Base-by-base conservation (phyloP, 35 echinoderm and acorn worm genomes). In the Holothuria glaberrima region DNA sequence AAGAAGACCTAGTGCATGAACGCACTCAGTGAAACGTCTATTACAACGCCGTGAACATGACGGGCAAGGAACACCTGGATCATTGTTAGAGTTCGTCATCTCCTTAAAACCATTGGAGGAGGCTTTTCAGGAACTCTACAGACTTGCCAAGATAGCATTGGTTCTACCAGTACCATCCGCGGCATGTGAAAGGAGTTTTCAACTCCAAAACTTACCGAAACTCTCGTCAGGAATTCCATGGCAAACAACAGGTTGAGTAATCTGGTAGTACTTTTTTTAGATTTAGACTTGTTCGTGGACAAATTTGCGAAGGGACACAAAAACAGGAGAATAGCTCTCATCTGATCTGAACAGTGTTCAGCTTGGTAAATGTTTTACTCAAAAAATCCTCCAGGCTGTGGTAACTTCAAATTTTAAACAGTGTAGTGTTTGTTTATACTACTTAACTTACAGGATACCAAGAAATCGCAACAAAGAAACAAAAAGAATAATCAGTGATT, bases 221-320 rank as follows among this genome's bases (percentile, higher is more conserved):
- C 89, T 41, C 30, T 60, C 58, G 26, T 84, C 25, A 83, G 76
- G 41, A 91, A 91, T 58, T 90, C 88, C 71, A 80, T 90, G 88
- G 88, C 48, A 41, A 58, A 79, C 75, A 66, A 36, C 46, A 16
- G 71, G 48, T 62, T 90, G 56, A 90, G 88, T 58, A 66, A 90
- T 62, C 88, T 80, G 25, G 88, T 48, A 31, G 74, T 90, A 25
- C 59, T 80, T 30, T 77, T 72, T 2, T 61, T 67, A 66, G 24
- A 86, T 50, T 24, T 86, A 31, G 58, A 86, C 28, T 33, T 63
- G 76, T 75, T 75, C 71, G n/a, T 75, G 71, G 71, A 75, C 71
- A 75, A 31, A 75, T 75, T 75, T 75, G 71, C 71, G 71, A 75
- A 75, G 30, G 28, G 71, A 28, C 71, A 75, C 36, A 45, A 75